phyloP scores from a whole-genome alignment of 1,140 invertebrate species.

The Drosophila funebris region DNA sequence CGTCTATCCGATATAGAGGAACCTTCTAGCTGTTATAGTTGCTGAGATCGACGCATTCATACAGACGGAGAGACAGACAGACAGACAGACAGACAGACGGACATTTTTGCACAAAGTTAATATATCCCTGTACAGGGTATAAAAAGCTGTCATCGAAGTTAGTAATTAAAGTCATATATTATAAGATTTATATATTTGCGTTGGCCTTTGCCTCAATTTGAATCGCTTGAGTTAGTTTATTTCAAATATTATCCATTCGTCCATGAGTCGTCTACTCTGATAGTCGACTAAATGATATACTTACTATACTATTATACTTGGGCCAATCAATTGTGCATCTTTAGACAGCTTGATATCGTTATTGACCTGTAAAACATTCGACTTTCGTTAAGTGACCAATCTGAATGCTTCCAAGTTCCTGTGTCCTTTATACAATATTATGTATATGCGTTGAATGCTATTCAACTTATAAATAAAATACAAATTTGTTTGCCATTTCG shows the following conservation, averaged over 20 bases:
- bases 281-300: background rate
- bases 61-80: no score
- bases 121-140: no score
- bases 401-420: conserved; percentile 53
- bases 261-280: background rate
- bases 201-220: no score
- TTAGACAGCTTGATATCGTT: conserved; percentile 26
- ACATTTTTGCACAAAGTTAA: no score
- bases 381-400: conserved; percentile 62
- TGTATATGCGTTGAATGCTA: conserved; percentile 42
- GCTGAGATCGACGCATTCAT: no score
- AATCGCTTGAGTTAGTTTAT: no score
- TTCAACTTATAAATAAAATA: conserved; percentile 67
- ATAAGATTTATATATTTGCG: no score
- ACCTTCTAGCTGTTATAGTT: no score
- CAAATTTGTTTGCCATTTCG: conserved; percentile 61
- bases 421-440: conserved; percentile 20
- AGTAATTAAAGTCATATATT: no score
- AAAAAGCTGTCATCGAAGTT: no score
- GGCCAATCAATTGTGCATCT: conserved; percentile 38
- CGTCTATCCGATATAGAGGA: no score
- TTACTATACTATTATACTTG: background rate
- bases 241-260: background rate
- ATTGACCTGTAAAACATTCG: conserved; percentile 65
- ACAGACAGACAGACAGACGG: no score